Percentiles rank a stretch among this genome's conserved stretches.
phyloP scores from a whole-genome alignment of 2,113 vertebrate genomes.

The Peromyscus polionotus region DNA sequence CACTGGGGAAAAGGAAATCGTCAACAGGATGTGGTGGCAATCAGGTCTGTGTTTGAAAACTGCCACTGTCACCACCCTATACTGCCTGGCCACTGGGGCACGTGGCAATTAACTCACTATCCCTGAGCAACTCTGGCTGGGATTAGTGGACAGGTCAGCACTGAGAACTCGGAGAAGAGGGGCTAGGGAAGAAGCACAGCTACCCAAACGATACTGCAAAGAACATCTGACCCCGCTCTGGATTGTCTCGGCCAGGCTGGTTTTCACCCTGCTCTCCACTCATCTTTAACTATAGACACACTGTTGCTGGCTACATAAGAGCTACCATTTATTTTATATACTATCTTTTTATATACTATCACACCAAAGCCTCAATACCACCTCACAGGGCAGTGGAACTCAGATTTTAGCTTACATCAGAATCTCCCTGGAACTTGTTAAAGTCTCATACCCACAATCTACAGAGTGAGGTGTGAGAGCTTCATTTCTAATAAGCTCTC shows the following conservation, averaged over 20 bases:
- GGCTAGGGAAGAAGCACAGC: not conserved
- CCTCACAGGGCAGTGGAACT: not conserved
- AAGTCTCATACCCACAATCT: not conserved
- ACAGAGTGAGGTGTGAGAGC: not conserved
- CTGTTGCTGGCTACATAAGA: not conserved
- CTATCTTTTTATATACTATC: not conserved
- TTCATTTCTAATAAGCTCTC: not conserved
- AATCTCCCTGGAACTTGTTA: conserved; percentile 18
- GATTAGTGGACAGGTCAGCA: not conserved
- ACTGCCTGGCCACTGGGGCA: not conserved
- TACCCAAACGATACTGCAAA: not conserved
- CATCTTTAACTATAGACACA: not conserved
- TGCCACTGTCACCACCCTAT: not conserved
- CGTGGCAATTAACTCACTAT: not conserved
- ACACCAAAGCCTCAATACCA: conserved; percentile 46
- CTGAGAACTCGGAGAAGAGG: not conserved
- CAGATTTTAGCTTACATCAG: conserved; percentile 18
- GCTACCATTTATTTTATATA: conserved; percentile 7
- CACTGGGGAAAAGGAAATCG: not conserved
- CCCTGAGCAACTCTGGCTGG: not conserved
- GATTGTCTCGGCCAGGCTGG: not conserved
- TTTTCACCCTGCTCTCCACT: not conserved
- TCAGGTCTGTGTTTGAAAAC: not conserved
- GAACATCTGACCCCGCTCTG: conserved; percentile 9
- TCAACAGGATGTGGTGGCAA: not conserved